Base-by-base conservation (phyloP, 2,888 invertebrate species). In the Sicus ferrugineus region DNA sequence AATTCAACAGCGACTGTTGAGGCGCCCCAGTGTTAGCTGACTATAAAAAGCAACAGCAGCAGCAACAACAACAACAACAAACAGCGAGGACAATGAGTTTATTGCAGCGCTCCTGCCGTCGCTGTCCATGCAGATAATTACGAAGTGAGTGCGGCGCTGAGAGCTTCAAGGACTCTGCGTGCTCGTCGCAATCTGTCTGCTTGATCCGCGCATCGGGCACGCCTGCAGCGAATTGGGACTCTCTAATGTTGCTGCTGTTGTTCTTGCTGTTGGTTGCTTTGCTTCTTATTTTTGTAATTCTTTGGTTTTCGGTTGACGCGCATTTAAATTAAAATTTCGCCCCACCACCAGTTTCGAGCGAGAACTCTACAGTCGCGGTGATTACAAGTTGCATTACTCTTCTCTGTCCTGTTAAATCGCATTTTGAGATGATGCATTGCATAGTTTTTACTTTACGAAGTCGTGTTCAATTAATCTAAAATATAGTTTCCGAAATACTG, bases 31-130 rank as follows among this genome's bases (percentile, higher is more conserved):
- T 46, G 62, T 26, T 30, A 30, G 42, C 23, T 30, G 31, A 16
- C n/a, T 23, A 31, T 42, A 48, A 38, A 59, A 23, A 21, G 16
- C 28, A 66, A 52, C 26, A 21, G 23, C 28, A 64, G 31, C 64
- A 64, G 21, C 70, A 68, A 50, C 46, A 46, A 67, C 59, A 31
- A 61, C 68, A 19, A 52, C 65, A 66, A 58, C 67, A 68, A 31
- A 61, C 68, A 19, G 46, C 65, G 63, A 58, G 65, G 66, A 65
- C 59, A 54, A 66, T 71, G 59, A 69, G 76, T 79, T 80, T 77
- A 79, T 78, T 78, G 74, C 77, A 73, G 75, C 79, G 74, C 77
- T 79, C 74, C 70, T 75, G 76, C 76, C 74, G 75, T 79, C 77
- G 76, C 74, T 75, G 75, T 77, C 58, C 31, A 58, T 69, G 69